Conservation (phyloP, 2,888 invertebrate species). For the Ditula angustiorana region DNA sequence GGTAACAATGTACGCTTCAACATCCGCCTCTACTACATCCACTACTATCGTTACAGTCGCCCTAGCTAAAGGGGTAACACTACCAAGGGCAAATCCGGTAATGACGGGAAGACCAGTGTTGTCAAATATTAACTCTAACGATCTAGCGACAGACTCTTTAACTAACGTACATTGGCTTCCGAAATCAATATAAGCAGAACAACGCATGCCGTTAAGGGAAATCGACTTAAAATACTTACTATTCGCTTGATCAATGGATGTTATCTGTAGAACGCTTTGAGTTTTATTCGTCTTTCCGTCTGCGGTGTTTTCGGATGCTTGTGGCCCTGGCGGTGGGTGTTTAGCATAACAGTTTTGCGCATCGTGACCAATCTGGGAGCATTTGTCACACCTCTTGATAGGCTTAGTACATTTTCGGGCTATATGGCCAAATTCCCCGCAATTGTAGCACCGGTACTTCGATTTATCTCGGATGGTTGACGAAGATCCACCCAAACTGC, state of each 20-base stretch:
- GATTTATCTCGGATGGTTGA: too few relatives aligned
- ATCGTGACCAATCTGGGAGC: background rate
- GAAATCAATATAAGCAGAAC: slow-evolving; percentile 36
- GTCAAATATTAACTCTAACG: background rate
- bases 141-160: background rate
- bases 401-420: slow-evolving; percentile 5
- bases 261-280: too few relatives aligned
- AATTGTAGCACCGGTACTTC: too few relatives aligned
- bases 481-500: too few relatives aligned
- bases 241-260: slow-evolving; percentile 6
- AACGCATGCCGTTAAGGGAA: slow-evolving; percentile 15
- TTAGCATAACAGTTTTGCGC: background rate
- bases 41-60: slow-evolving; percentile 18
- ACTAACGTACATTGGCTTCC: too few relatives aligned
- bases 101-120: slow-evolving; percentile 24
- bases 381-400: too few relatives aligned
- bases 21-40: slow-evolving; percentile 28
- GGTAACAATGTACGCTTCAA: slow-evolving; percentile 22
- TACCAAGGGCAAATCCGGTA: slow-evolving; percentile 29
- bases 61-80: slow-evolving; percentile 20
- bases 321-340: too few relatives aligned
- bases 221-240: slow-evolving; percentile 34
- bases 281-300: too few relatives aligned
- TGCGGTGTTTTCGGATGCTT: too few relatives aligned
- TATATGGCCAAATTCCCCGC: too few relatives aligned